Evolutionary conservation across 2,113 vertebrate genomes (phyloP), one percentile per base, ranked within the genome.

Genomic region (Microtus ochrogaster): DNA sequence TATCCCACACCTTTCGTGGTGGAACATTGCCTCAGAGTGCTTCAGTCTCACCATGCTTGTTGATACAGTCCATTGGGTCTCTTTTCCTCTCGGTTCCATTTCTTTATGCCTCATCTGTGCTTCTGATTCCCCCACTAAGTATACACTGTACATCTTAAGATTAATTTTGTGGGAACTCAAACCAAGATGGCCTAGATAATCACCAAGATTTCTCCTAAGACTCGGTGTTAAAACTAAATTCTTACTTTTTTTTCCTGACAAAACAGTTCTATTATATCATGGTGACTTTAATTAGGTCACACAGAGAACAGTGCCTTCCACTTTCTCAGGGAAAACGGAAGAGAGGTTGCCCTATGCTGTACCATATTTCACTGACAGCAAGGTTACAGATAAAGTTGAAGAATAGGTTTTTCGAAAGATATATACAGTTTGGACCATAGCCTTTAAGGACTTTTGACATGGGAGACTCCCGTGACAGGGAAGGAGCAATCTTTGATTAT

Each of bases 401-500:
- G 0, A 36, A 16, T 12, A 3, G 10, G 3, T 7, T n/a, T 24
- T 24, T 84, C 39, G 16, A n/a, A 7, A 66, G 36, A 55, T n/a
- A 65, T 39, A 39, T 81, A 52, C 26, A 77, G 22, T 30, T 21
- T 55, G 52, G 26, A 65, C 61, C 79, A 61, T 0, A 91, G 39
- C 68, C n/a, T 72, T 74, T 93, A 76, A 81, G 9, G 26, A 72
- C 12, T 33, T 5, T 33, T 83, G 47, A 74, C 30, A 81, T 13
- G 21, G 88, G 16, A 89, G 8, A 6, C 24, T 22, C 4, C n/a
- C 1, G 5, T 17, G 44, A 19, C 1, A 73, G 28, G 22, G 74
- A 26, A 96, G 3, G 79, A 87, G 17, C 74, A 28, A 76, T 90
- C 83, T 81, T 91, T n/a, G 55, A 77, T 89, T 44, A 82, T 44